Evolutionary conservation across 2,888 invertebrate species (phyloP).

Genomic region (Autographa pulchrina): DNA sequence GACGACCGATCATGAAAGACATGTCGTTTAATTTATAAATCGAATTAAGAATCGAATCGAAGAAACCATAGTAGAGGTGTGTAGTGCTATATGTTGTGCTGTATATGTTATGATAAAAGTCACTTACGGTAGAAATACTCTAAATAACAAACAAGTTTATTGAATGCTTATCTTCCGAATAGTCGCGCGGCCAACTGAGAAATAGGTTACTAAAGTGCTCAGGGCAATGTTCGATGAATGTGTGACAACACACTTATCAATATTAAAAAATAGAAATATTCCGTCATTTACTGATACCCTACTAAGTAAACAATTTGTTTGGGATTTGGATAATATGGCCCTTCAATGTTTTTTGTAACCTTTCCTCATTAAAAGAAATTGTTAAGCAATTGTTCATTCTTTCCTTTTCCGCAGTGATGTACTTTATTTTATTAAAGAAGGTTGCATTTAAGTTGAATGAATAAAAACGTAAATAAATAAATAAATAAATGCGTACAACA

Average conservation of each 20-base stretch:
- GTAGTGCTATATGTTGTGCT: not conserved
- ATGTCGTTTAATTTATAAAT: no score
- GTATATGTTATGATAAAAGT: not conserved
- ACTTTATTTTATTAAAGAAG: not conserved
- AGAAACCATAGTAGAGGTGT: no score
- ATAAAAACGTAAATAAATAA: no score
- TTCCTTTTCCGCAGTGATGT: not conserved
- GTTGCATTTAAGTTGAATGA: not conserved
- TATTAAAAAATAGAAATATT: not conserved
- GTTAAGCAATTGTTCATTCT: not conserved
- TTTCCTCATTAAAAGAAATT: not conserved
- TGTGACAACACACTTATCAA: constrained; percentile 2
- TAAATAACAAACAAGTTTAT: constrained; percentile 20
- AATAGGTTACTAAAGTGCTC: constrained; percentile 9
- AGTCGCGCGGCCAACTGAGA: constrained; percentile 12
- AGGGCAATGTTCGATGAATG: constrained; percentile 9
- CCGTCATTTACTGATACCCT: not conserved
- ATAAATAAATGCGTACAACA: no score
- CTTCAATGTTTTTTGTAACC: not conserved
- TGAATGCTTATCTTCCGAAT: constrained; percentile 16
- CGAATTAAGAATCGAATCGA: no score
- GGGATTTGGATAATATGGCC: not conserved
- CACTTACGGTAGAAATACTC: not conserved
- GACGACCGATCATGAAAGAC: no score
- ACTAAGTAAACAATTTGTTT: not conserved